A percentile compares a stretch with the other conserved stretches of the same genome.
phyloP scores from a whole-genome alignment of 2,113 vertebrate genomes.

The Naja naja region DNA sequence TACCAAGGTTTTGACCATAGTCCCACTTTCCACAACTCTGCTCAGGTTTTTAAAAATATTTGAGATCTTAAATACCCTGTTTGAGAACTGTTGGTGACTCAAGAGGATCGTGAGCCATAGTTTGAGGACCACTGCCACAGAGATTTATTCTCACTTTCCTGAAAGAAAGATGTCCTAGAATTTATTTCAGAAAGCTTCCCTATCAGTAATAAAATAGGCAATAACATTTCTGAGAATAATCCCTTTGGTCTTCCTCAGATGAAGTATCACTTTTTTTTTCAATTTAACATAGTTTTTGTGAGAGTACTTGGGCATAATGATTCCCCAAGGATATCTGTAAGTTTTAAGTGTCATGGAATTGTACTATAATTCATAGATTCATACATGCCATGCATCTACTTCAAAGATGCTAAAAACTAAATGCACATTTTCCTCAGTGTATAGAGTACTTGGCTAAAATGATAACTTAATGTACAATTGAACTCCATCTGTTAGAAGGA shows the following conservation, averaged over 20 bases:
- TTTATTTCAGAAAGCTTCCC: background rate
- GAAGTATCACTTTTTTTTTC: background rate
- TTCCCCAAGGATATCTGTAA: background rate
- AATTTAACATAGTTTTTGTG: background rate
- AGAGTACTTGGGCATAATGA: background rate
- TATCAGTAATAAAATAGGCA: background rate
- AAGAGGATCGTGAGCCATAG: background rate
- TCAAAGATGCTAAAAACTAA: background rate
- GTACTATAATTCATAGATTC: background rate
- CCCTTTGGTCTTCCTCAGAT: background rate
- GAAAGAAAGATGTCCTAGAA: background rate
- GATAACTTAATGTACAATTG: background rate
- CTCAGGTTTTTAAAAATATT: background rate
- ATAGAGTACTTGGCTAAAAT: background rate
- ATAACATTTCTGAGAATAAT: background rate
- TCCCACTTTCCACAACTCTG: background rate
- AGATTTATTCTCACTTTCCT: background rate
- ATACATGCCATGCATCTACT: background rate
- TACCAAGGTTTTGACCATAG: background rate
- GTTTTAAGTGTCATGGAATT: background rate
- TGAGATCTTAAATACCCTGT: background rate
- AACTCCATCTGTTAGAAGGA: background rate
- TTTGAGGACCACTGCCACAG: background rate
- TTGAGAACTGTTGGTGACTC: background rate
- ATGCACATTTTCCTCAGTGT: background rate